phyloP scores from a whole-genome alignment of 2,113 vertebrate genomes.

The Ciconia boyciana region DNA sequence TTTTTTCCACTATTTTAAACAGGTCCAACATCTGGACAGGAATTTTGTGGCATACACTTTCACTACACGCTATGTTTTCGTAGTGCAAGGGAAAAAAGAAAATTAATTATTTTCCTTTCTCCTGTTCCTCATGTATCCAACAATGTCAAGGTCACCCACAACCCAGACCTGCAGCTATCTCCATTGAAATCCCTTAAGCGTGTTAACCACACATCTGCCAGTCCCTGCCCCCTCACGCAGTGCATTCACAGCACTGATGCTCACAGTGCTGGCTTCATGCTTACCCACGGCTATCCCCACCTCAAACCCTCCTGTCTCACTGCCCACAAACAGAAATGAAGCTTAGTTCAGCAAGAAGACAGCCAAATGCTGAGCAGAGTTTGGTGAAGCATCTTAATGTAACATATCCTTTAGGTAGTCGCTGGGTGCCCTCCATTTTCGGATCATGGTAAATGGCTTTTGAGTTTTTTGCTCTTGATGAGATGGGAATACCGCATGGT shows the following conservation, averaged over 20 bases:
- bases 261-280: neutral
- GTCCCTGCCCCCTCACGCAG: accelerated
- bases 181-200: neutral
- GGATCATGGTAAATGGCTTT: neutral
- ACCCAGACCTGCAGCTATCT: neutral
- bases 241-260: neutral
- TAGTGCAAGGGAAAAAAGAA: neutral
- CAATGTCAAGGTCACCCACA: neutral
- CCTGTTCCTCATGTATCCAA: neutral
- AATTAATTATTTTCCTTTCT: neutral
- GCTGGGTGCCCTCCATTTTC: neutral
- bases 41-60: neutral
- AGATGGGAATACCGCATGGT: neutral
- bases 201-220: neutral
- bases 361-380: neutral
- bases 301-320: neutral
- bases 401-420: neutral
- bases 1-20: neutral
- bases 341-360: neutral
- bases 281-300: neutral
- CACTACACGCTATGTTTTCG: neutral
- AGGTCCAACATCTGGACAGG: neutral
- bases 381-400: neutral
- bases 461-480: neutral
- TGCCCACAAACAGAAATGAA: neutral